These are phyloP conservation scores for Mastomys natalensis DNA, from an alignment of 2,113 vertebrate species.

Conservation along the genomic window DNA sequence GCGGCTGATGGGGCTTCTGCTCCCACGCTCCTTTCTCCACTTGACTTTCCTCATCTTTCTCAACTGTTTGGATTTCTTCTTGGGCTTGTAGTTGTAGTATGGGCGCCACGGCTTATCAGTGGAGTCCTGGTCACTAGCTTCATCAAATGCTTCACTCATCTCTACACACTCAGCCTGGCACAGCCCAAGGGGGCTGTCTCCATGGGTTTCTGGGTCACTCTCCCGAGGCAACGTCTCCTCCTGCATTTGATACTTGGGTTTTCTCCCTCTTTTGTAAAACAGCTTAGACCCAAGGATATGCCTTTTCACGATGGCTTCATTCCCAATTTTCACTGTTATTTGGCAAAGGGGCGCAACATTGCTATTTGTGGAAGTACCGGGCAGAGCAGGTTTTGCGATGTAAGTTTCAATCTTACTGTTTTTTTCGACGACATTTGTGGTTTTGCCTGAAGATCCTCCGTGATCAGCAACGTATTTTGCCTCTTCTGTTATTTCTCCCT, in stretches of 20 bases:
- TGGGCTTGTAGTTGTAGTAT: constrained; percentile 98
- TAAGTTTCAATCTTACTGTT: constrained; percentile 95
- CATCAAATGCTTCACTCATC: constrained; percentile 91
- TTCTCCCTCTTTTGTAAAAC: constrained; percentile 92
- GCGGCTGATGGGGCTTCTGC: constrained; percentile 64
- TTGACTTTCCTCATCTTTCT: constrained; percentile 92
- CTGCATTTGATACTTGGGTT: constrained; percentile 85
- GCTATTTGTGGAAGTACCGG: constrained; percentile 93
- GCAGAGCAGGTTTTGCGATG: constrained; percentile 96
- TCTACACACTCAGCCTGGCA: constrained; percentile 88
- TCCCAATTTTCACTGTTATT: constrained; percentile 98
- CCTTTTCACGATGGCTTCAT: constrained; percentile 96
- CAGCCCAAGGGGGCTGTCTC: constrained; percentile 85
- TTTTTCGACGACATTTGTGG: constrained; percentile 71
- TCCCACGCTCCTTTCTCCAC: constrained; percentile 86
- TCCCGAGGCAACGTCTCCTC: constrained; percentile 80
- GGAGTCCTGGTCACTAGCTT: constrained; percentile 94
- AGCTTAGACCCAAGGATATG: constrained; percentile 96
- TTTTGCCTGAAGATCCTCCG: constrained; percentile 83
- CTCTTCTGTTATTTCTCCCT: constrained; percentile 89
- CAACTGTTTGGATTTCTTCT: constrained; percentile 93
- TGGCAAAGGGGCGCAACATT: constrained; percentile 95
- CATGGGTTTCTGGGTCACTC: constrained; percentile 81
- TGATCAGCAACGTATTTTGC: constrained; percentile 81
- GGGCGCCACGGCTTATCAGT: constrained; percentile 97